These are phyloP conservation scores for Dolichoris vasculosae DNA, from an alignment of 1,140 invertebrate species.

Conservation along the genomic window DNA sequence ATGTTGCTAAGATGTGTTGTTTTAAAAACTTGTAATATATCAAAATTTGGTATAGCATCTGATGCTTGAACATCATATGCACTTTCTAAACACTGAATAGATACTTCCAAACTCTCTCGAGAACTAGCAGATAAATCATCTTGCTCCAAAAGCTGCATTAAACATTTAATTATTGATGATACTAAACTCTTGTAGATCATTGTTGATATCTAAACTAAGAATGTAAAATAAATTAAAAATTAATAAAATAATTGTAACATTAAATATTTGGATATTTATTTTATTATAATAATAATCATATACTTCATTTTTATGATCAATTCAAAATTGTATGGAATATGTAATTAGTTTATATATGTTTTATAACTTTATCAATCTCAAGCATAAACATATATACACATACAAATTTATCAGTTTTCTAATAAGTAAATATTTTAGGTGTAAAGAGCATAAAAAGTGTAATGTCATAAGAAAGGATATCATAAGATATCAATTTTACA, in stretches of 20 bases:
- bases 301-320: too few species aligned
- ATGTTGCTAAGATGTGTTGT: constrained; percentile 66
- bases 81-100: constrained; percentile 89
- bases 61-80: constrained; percentile 81
- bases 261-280: too few species aligned
- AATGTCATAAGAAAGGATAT: too few species aligned
- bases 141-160: constrained; percentile 70
- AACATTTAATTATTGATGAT: constrained; percentile 70
- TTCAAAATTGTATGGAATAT: too few species aligned
- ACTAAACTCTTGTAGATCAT: constrained; percentile 69
- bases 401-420: too few species aligned
- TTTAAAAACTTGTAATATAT: constrained; percentile 74
- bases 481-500: too few species aligned
- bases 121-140: constrained; percentile 77
- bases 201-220: not conserved
- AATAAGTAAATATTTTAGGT: too few species aligned
- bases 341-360: too few species aligned
- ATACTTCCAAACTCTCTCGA: constrained; percentile 87
- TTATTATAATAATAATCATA: too few species aligned
- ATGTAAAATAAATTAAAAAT: not conserved
- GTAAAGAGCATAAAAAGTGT: too few species aligned
- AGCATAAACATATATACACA: too few species aligned
- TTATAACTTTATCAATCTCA: too few species aligned
- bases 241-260: not conserved
- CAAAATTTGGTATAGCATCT: constrained; percentile 70